Evolutionary conservation across 2,797 vertebrate genomes (phyloP).

Genomic region (Varecia variegata): DNA sequence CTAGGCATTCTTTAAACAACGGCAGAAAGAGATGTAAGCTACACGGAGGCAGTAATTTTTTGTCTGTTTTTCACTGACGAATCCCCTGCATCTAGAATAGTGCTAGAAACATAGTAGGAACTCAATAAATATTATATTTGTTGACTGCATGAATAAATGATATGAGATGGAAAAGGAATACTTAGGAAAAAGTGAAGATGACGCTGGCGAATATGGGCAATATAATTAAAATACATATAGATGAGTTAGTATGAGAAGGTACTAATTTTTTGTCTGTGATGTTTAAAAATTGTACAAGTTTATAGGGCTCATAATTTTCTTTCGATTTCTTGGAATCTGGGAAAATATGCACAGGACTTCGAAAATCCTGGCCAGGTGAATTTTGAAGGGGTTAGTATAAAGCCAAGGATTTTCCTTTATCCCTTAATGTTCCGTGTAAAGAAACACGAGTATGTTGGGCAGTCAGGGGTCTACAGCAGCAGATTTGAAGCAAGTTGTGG

Average conservation of each 20-base stretch:
- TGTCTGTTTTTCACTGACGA: not conserved
- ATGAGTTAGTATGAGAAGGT: not conserved
- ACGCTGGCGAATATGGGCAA: not conserved
- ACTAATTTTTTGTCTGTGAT: not conserved
- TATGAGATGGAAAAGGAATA: not conserved
- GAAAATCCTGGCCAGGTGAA: not conserved
- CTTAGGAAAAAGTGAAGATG: not conserved
- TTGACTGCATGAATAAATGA: not conserved
- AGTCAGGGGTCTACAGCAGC: not conserved
- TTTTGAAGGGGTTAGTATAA: not conserved
- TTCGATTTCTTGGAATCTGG: not conserved
- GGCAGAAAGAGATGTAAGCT: not conserved
- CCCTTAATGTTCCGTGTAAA: not conserved
- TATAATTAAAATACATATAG: not conserved
- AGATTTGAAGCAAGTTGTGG: not conserved
- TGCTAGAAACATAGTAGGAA: not conserved
- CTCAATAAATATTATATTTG: not conserved
- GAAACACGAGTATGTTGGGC: not conserved
- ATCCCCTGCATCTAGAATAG: not conserved
- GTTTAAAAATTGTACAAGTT: not conserved
- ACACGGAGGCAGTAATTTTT: not conserved
- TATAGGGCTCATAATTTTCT: not conserved
- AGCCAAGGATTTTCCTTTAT: not conserved
- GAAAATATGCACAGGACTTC: not conserved
- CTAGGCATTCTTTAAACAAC: not conserved